A percentile compares a stretch with the other conserved stretches of the same genome.
Evolutionary conservation across 2,888 invertebrate species (phyloP).

Genomic region (Electrophaes corylata): DNA sequence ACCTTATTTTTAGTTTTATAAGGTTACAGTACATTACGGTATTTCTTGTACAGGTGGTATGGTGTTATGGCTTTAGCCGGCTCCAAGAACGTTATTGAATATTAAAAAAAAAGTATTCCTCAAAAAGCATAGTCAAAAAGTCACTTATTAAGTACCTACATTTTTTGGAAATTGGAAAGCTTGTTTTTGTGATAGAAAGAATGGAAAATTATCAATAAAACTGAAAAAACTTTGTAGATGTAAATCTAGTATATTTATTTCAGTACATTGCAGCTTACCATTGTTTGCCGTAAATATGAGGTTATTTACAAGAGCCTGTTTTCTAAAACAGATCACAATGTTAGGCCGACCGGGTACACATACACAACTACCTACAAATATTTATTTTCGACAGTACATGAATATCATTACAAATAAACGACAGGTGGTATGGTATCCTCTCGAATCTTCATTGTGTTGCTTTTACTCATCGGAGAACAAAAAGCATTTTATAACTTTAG

Average conservation of each 20-base stretch:
- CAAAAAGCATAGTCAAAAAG: no score
- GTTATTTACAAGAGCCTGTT: slow-evolving; percentile 51
- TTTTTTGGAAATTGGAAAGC: no score
- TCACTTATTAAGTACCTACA: no score
- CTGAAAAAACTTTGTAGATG: not conserved
- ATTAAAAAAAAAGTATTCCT: no score
- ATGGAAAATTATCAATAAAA: no score
- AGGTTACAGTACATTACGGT: no score
- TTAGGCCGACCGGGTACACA: slow-evolving; percentile 41
- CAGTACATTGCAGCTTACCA: not conserved
- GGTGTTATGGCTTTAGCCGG: no score
- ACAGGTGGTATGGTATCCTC: slow-evolving; percentile 43
- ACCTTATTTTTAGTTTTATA: no score
- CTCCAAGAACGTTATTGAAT: no score
- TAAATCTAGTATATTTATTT: no score
- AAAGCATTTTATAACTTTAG: slow-evolving; percentile 68
- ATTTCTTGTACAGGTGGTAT: no score
- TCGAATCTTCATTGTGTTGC: slow-evolving; percentile 54
- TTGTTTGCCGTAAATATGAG: slow-evolving; percentile 51
- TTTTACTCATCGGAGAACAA: slow-evolving; percentile 68
- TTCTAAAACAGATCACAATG: slow-evolving; percentile 54
- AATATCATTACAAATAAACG: slow-evolving; percentile 45
- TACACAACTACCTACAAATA: slow-evolving; percentile 44
- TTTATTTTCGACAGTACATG: slow-evolving; percentile 46
- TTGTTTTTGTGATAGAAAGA: no score